Conservation (phyloP, 2,797 vertebrate genomes). For the Adelosebastes latens region DNA sequence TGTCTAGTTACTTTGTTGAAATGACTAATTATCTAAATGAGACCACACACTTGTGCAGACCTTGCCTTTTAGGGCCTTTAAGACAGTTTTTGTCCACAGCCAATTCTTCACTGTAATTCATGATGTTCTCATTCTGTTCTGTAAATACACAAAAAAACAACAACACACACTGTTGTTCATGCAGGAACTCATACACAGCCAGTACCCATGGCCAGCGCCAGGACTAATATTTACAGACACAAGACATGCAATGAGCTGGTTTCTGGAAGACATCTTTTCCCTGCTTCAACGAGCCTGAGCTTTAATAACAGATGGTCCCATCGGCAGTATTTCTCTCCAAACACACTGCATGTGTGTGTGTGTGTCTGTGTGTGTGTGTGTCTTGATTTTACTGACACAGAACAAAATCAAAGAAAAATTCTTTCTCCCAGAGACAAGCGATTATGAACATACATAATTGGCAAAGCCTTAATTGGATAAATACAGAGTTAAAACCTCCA, state of each 20-base stretch:
- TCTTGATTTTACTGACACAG: slow-evolving; percentile 29
- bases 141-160: not conserved
- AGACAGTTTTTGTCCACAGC: not conserved
- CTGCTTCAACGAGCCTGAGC: slow-evolving; percentile 50
- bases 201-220: slow-evolving; percentile 29
- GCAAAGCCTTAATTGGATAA: slow-evolving; percentile 41
- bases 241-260: slow-evolving; percentile 34
- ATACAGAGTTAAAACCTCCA: slow-evolving; percentile 23
- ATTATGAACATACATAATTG: slow-evolving; percentile 46
- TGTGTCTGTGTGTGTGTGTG: slow-evolving; percentile 9
- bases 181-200: slow-evolving; percentile 17
- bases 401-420: slow-evolving; percentile 29
- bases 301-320: slow-evolving; percentile 68
- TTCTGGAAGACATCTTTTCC: slow-evolving; percentile 51
- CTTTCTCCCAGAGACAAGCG: slow-evolving; percentile 37
- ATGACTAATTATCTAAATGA: not conserved
- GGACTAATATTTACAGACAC: slow-evolving; percentile 63
- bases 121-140: not conserved
- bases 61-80: not conserved
- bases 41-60: not conserved
- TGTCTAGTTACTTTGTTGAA: not conserved
- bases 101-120: not conserved
- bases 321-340: slow-evolving; percentile 32
- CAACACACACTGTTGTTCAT: slow-evolving; percentile 15
- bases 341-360: slow-evolving; percentile 19